A percentile compares a stretch with the other conserved stretches of the same genome.
These are phyloP conservation scores for Endomychus coccineus DNA, from an alignment of 2,888 invertebrate species.

Conservation along the genomic window DNA sequence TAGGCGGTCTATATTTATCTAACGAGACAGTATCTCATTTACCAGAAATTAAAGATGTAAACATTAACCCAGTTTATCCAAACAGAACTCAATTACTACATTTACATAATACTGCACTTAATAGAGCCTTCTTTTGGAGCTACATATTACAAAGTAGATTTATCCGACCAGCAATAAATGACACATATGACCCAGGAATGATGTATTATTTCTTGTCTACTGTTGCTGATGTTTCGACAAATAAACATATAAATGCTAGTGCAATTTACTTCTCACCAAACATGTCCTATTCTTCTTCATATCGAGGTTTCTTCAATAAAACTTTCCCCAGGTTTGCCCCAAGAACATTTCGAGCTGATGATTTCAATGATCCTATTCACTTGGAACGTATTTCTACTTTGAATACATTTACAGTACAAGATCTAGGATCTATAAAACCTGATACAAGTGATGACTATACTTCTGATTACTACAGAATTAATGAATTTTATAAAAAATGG, in stretches of 20 bases:
- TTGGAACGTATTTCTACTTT: constrained; percentile 89
- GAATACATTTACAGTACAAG: constrained; percentile 81
- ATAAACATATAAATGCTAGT: constrained; percentile 86
- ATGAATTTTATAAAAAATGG: constrained; percentile 92
- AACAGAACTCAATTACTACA: constrained; percentile 90
- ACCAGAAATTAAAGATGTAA: constrained; percentile 89
- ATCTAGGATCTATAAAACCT: constrained; percentile 73
- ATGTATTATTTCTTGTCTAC: constrained; percentile 95
- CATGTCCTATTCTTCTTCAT: constrained; percentile 88
- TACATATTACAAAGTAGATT: constrained; percentile 86
- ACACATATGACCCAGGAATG: constrained; percentile 94
- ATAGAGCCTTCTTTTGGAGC: constrained; percentile 92
- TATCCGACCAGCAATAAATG: constrained; percentile 82
- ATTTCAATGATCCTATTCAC: constrained; percentile 95
- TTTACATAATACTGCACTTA: constrained; percentile 94
- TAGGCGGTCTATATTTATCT: constrained; percentile 76
- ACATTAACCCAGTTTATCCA: constrained; percentile 89
- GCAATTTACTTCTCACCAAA: constrained; percentile 92
- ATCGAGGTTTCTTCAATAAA: constrained; percentile 89
- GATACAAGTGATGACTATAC: constrained; percentile 84
- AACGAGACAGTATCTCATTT: constrained; percentile 81
- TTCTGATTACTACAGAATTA: constrained; percentile 80
- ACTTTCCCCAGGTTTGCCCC: constrained; percentile 92
- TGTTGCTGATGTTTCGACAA: constrained; percentile 90
- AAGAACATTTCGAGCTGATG: constrained; percentile 81